Evolutionary conservation across 2,113 vertebrate genomes (phyloP).

Genomic region (Elaphurus davidianus): DNA sequence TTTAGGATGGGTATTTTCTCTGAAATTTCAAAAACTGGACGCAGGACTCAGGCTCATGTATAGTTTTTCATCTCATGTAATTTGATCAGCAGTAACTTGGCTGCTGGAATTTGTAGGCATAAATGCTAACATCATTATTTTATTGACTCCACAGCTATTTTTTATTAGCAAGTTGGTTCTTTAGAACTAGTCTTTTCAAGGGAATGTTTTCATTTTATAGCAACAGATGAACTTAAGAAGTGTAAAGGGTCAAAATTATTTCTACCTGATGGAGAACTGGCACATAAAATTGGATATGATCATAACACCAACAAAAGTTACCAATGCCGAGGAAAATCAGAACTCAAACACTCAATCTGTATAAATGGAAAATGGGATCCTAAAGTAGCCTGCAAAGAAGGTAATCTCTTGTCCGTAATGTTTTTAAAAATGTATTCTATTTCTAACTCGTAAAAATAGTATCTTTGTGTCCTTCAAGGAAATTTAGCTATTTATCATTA

Average conservation of each 20-base stretch:
- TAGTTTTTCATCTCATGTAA: background rate
- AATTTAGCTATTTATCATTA: background rate
- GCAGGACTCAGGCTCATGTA: background rate
- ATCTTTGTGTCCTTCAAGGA: background rate
- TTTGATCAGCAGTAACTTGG: background rate
- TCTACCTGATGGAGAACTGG: accelerated
- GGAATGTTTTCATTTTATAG: conserved; percentile 38
- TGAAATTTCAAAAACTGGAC: background rate
- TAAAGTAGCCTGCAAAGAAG: conserved; percentile 49
- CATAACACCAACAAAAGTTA: background rate
- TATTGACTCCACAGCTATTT: background rate
- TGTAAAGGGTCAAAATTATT: background rate
- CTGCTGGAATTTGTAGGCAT: background rate
- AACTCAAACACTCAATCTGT: conserved; percentile 23
- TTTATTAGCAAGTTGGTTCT: background rate
- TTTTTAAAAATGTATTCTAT: background rate
- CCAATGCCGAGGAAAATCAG: background rate
- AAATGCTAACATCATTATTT: background rate
- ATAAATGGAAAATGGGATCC: conserved; percentile 76
- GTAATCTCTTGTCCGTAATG: background rate
- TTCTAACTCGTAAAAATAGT: background rate
- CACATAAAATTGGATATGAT: accelerated
- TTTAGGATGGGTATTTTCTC: background rate
- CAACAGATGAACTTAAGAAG: background rate
- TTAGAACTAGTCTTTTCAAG: background rate